Base-by-base conservation (phyloP, 2,888 invertebrate species). In the Taphrorychus bicolor region DNA sequence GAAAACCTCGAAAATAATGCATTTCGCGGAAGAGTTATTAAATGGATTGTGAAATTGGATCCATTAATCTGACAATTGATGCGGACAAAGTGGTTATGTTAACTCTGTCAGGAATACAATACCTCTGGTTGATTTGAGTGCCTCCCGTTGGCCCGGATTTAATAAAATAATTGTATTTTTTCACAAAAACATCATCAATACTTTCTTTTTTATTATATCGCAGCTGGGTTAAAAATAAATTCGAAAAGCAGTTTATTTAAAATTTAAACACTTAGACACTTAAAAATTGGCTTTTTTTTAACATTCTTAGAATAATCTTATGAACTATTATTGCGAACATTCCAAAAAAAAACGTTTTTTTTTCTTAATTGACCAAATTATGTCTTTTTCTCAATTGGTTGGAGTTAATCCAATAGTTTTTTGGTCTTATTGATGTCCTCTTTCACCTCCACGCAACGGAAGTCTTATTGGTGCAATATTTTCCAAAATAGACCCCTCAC, bases 1-100 rank as follows among this genome's bases (percentile, higher is more conserved):
- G 19, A 32, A 48, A 32, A 59, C 41, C 41, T 41, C 17, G 56
- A 40, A 56, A 17, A 56, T 56, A 41, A 56, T 56, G 56, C 56
- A 40, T 41, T 56, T 40, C 22, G 22, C 18, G 17, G 17, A 19
- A 49, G 3, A 5, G 18, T 49, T 16, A 49, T 49, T 14, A 49
- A 49, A 49, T 18, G 16, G 49, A 17, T 18, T 49, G 49, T 49
- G 49, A 49, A 49, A 49, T 49, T 49, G 18, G 18, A 49, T 49
- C 49, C 11, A 32, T 32, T 17, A 49, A 17, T 49, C 49, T 19
- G 16, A 49, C 19, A 49, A 49, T 18, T 17, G 49, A 49, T 17
- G 19, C 18, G 49, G 18, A 49, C 16, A 49, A 17, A 49, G 49
- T 18, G 19, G 49, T 49, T 11, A 49, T 49, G 18, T 49, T 49